Percentiles rank a stretch among this genome's conserved stretches.
Conservation (phyloP, 37 sponge, comb jelly and placozoan genomes). For the Axinella damicornis region DNA sequence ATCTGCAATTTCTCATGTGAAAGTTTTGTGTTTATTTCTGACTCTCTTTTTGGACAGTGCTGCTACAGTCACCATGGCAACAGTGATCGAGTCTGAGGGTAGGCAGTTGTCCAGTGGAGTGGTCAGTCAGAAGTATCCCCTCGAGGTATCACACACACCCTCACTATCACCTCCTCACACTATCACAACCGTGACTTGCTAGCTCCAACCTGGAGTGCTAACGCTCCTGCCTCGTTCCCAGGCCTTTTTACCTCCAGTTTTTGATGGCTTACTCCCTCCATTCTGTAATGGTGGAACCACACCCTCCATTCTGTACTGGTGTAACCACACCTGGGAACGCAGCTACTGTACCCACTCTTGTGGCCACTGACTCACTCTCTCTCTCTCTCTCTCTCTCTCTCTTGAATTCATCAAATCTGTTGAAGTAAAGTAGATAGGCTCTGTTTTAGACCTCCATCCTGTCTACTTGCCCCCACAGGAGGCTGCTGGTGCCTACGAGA, state of each 20-base stretch:
- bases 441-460: not conserved
- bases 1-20: too few relatives aligned
- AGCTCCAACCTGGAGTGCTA: too few relatives aligned
- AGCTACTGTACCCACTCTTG: too few relatives aligned
- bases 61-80: slow-evolving; percentile 25
- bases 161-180: too few relatives aligned
- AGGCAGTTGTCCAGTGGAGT: slow-evolving; percentile 31
- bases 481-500: not conserved
- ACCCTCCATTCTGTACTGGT: not conserved
- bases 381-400: slow-evolving; percentile 2
- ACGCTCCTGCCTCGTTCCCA: too few relatives aligned
- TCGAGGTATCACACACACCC: slow-evolving; percentile 14
- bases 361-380: not conserved
- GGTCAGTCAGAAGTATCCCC: slow-evolving; percentile 39
- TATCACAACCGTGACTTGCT: too few relatives aligned
- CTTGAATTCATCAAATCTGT: not conserved
- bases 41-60: not conserved
- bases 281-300: too few relatives aligned
- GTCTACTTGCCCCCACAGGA: not conserved
- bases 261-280: too few relatives aligned
- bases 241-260: too few relatives aligned
- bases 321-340: too few relatives aligned
- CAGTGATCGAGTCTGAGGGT: slow-evolving; percentile 49
- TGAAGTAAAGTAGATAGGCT: too few relatives aligned
- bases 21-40: too few relatives aligned